Base-by-base conservation (phyloP, 2,113 vertebrate species). In the Protomyctophum bolini region DNA sequence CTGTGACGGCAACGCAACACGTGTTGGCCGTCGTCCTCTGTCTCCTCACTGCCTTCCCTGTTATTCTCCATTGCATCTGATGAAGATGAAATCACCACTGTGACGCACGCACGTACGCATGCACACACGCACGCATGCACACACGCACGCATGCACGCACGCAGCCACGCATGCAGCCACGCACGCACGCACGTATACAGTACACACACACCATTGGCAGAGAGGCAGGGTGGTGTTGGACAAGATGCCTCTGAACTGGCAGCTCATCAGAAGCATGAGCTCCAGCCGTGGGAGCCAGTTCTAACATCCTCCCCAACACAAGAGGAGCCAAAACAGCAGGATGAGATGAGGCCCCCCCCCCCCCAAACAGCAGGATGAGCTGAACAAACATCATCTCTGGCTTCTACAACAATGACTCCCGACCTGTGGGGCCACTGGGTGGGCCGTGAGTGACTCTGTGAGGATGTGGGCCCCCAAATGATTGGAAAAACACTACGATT, bases 211-310 rank as follows among this genome's bases (percentile, higher is more conserved):
- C 10, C 33, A 48, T 63, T 79, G 75, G 73, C 77, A 80, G 67
- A 57, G 56, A 58, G 8, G 56, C 28, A 7, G 15, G 67, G 58
- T 48, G 56, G 10, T 0, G 7, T 59, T 72, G 80, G 82, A 70
- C 55, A 58, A 70, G 78, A 75, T 8, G 73, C 72, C 68, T 80
- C 81, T 29, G 47, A 69, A 70, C 83, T 88, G 83, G 86, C 82
- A 82, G 73, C 75, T 73, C 78, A 89, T 86, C 83, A 82, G 78
- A 86, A 80, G 79, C 85, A 88, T 89, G 83, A 86, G 87, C 71
- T 81, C 41, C 74, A 59, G 63, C 6, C 6, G 4, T 47, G 1
- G 51, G 51, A 76, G 83, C 86, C 86, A 41, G 33, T 6, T 41
- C 3, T 3, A 86, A 71, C 72, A 8, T 56, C 82, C 10, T 14